Evolutionary conservation across 2,797 vertebrate genomes (phyloP), one percentile per base, ranked within the genome.

Genomic region (Poecile montanus): DNA sequence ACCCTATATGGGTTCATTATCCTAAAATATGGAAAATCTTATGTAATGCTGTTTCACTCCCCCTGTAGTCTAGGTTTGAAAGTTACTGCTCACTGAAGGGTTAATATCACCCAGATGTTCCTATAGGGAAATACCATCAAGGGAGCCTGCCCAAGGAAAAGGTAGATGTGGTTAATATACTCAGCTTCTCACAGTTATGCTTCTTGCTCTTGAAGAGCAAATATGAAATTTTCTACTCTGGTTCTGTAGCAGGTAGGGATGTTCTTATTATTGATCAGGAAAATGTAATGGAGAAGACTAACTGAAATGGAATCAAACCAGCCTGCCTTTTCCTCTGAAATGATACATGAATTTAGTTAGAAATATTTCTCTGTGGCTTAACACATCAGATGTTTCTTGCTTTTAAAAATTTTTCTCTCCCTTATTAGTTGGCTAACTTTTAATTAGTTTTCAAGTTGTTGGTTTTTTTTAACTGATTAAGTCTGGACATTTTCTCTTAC

Each of bases 401-500:
- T 70, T 81, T 79, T 36, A 50, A 85, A 92, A 73, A 13, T 1
- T 25, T 16, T 22, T 34, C 8, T 54, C 4, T 51, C 7, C 4
- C 1, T 32, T 62, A 29, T 48, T 71, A 16, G 18, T 81, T 78
- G 58, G 11, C 51, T 54, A 48, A 27, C 9, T 78, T 85, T 68
- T 73, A 7, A 29, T 78, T 27, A 63, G 7, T 60, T 58, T 75
- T 26, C 13, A 38, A 36, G 10, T 6, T 44, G 82, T 27, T 26
- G 3, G 12, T 51, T 26, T 22, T 27, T 3, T 38, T 83, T 53
- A 19, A 47, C 15, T 23, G 13, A 68, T 68, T 83, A n/a, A 54
- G 26, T 56, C 19, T 83, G 12, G 62, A 13, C 14, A 10, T 90
- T 95, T 94, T 94, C 51, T 91, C 14, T 73, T 92, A 20, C 95